Evolutionary conservation across 2,113 vertebrate species (phyloP).

Genomic region (Carassius carassius): DNA sequence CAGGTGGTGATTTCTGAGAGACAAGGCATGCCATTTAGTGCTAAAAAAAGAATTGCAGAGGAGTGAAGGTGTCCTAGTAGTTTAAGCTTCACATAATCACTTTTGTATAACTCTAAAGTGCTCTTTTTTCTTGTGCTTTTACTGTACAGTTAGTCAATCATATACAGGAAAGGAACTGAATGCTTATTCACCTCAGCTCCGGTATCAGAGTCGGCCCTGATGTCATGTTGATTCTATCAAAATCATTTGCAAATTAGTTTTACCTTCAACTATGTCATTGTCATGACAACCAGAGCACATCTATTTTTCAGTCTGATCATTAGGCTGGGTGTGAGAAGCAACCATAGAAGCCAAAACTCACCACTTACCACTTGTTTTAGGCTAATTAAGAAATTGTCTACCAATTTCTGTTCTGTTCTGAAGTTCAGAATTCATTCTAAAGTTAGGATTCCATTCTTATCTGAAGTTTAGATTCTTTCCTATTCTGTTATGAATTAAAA

Average conservation of each 20-base stretch:
- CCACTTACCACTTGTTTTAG: background rate
- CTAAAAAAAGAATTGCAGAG: conserved; percentile 30
- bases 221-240: background rate
- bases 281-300: background rate
- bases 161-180: background rate
- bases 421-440: no score
- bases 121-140: background rate
- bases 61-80: conserved; percentile 65
- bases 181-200: background rate
- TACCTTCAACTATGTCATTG: background rate
- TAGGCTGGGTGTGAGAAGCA: background rate
- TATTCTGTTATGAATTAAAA: no score
- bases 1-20: conserved; percentile 24
- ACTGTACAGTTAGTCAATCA: background rate
- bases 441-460: no score
- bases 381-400: background rate
- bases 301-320: background rate
- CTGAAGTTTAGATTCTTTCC: background rate
- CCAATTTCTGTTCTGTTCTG: background rate
- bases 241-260: background rate
- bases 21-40: conserved; percentile 5
- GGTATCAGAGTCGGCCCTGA: background rate
- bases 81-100: conserved; percentile 59
- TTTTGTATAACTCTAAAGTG: conserved; percentile 49
- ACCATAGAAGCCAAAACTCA: background rate